Base-by-base conservation (phyloP, 1,140 invertebrate species). In the Adoxophyes honmai region DNA sequence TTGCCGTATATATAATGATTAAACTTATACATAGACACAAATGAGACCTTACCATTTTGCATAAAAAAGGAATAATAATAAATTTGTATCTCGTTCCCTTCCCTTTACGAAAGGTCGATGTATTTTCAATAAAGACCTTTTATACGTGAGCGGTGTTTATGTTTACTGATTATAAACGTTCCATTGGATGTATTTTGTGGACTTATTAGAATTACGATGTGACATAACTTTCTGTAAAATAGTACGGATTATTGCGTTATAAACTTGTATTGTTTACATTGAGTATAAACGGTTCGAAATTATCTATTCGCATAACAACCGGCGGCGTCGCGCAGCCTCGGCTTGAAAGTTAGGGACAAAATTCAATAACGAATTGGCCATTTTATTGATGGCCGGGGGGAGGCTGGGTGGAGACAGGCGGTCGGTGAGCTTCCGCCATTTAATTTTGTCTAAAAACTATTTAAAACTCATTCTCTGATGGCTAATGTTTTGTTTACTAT, bases 341-440 rank as follows among this genome's bases (percentile, higher is more conserved):
- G 60, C 62, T 68, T 73, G 65, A 75, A 84, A 82, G 73, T 84
- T 86, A 71, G 62, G 74, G 73, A 84, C 75, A 85, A 88, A 88
- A 88, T 89, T 88, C 86, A 87, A 87, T 89, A 89, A 79, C 82
- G 83, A 88, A 86, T 88, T 90, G 86, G 86, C 86, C 88, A 90
- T 90, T 90, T 90, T 90, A 90, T 90, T 88, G 86, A 90, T 83
- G 86, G 79, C 78, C 71, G 84, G 78, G 86, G 86, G 86, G 82
- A 85, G 78, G 81, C 73, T 81, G 84, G 85, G 82, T 84, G 80
- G 78, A 84, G 83, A 84, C 78, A 73, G 70, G 77, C 64, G 63
- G 62, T 68, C 65, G 71, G 73, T 70, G 72, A 82, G 72, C 73
- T 81, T 79, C 80, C 75, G 83, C 75, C 78, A 82, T 79, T 84